These are phyloP conservation scores for Leptothorax acervorum DNA, from an alignment of 2,888 invertebrate genomes.

Conservation along the genomic window DNA sequence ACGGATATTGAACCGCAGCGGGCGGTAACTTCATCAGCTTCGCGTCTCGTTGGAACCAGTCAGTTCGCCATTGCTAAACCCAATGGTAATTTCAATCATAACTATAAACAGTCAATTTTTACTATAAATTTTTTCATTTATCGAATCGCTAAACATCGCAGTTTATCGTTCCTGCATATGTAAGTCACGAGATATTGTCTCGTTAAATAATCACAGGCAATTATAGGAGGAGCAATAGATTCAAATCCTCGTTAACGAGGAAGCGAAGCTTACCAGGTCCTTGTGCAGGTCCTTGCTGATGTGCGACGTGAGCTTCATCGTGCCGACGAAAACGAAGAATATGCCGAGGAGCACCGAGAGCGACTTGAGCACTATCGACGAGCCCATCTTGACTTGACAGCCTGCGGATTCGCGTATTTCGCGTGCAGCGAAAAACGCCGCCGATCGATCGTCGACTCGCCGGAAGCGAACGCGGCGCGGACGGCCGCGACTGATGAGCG, in stretches of 20 bases:
- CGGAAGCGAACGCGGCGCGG: slow-evolving; percentile 43
- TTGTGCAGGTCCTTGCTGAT: slow-evolving; percentile 98
- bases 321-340: slow-evolving; percentile 98
- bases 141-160: background rate
- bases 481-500: slow-evolving; percentile 30
- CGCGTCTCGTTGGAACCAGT: background rate
- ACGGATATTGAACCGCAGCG: background rate
- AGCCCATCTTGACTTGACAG: slow-evolving; percentile 86
- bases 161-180: no score
- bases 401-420: background rate
- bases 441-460: slow-evolving; percentile 29
- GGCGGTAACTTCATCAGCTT: background rate
- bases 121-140: background rate
- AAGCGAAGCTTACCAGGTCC: slow-evolving; percentile 93
- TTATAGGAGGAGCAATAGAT: background rate
- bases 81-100: background rate
- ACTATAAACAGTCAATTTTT: background rate
- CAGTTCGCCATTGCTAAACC: background rate
- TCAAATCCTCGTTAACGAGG: background rate
- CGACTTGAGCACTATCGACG: slow-evolving; percentile 95
- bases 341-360: slow-evolving; percentile 96
- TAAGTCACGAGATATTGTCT: no score
- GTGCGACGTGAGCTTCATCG: slow-evolving; percentile 95
- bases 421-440: background rate
- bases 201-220: background rate